These are phyloP conservation scores for Melanerpes formicivorus DNA, from an alignment of 2,113 vertebrate species.

Conservation along the genomic window DNA sequence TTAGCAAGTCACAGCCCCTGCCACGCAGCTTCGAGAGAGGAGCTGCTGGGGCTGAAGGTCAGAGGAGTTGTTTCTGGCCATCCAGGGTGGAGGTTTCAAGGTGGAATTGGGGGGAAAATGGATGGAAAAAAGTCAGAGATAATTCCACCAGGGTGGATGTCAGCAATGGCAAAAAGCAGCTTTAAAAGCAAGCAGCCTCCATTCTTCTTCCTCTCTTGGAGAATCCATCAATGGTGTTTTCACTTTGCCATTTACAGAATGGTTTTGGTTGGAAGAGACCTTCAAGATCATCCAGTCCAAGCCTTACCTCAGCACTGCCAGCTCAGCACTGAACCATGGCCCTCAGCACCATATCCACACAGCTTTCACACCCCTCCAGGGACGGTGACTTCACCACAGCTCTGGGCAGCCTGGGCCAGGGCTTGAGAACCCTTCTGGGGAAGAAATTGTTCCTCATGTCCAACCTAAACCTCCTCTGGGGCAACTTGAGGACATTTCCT, in stretches of 20 bases:
- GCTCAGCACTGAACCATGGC: background rate
- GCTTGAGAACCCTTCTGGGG: no score
- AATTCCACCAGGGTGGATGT: accelerated
- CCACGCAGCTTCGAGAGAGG: accelerated
- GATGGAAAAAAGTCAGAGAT: background rate
- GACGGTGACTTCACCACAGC: no score
- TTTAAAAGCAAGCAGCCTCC: accelerated
- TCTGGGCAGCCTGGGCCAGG: no score
- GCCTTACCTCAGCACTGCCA: background rate
- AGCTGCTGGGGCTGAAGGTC: background rate
- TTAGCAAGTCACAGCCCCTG: accelerated
- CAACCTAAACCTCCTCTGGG: no score
- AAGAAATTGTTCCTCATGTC: no score
- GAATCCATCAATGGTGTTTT: background rate
- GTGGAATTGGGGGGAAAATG: background rate
- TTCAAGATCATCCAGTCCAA: background rate
- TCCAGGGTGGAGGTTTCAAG: accelerated
- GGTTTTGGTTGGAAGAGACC: background rate
- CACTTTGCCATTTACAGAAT: background rate
- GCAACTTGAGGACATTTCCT: no score
- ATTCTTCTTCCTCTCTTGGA: background rate
- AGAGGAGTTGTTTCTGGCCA: background rate
- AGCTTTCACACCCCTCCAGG: no score
- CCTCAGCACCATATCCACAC: no score
- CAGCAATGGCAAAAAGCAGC: background rate